Base-by-base conservation (phyloP, 2,797 vertebrate genomes). In the Acanthurus leucopareius region DNA sequence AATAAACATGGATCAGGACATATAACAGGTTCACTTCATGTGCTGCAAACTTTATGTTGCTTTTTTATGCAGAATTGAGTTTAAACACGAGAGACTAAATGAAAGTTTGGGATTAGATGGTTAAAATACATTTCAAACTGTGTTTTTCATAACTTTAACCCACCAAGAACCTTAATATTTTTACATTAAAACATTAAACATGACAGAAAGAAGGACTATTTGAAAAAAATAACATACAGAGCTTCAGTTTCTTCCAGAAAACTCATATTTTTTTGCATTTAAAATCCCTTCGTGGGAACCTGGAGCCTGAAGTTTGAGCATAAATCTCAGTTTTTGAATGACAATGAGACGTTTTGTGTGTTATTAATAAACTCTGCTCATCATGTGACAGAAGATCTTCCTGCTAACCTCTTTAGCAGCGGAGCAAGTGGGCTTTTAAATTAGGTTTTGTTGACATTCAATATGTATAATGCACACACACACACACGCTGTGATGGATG, bases 401-500 rank as follows among this genome's bases (percentile, higher is more conserved):
- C 38, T 53, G 17, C 28, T 28, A 45, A 56, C 19, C 40, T 8
- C 19, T 28, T 28, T 9, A 54, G 10, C 49, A 19, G 20, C 1
- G 10, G 22, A 32, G 48, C 28, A 19, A 5, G 60, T 56, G 11
- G 15, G 11, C 44, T 25, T 47, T 40, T 13, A 56, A 35, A 64
- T 63, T 25, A 35, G 22, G 19, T 35, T 32, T 16, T 19, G 35
- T 53, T 17, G 28, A 7, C 57, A 52, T 52, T 45, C 47, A 78
- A 14, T 10, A 5, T 52, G 0, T 22, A 42, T 16, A 60, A 28
- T 15, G 35, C n/a, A 28, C 22, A 6, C 20, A 13, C 20, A 53
- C 38, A 16, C 42, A 35, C 62, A 49, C 17, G 45, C 51, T 44
- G 35, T 49, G 52, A 59, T 53, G 25, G 64, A 49, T 57, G 54